A percentile compares a stretch with the other conserved stretches of the same genome.
Evolutionary conservation across 2,113 vertebrate species (phyloP).

Genomic region (Spea multiplicata): DNA sequence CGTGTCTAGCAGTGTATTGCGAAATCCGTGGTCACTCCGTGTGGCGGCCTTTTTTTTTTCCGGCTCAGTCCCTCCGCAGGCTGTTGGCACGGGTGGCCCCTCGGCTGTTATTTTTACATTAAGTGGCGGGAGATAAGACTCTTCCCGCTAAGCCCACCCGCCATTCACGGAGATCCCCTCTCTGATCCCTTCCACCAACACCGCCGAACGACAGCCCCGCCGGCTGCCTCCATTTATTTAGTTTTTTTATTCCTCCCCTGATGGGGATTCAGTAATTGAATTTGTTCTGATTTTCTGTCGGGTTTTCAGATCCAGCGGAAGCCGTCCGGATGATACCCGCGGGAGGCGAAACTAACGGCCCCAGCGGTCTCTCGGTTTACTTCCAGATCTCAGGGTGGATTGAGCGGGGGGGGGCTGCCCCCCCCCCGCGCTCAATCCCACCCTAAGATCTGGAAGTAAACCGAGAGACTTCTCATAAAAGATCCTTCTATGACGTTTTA

Average conservation of each 20-base stretch:
- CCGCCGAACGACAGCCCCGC: not conserved
- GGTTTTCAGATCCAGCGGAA: not conserved
- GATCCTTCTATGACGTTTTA: too few relatives aligned
- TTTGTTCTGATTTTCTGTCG: not conserved
- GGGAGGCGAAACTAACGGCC: not conserved
- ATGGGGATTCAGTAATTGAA: not conserved
- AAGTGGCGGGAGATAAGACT: not conserved
- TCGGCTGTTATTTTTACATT: conserved; percentile 2
- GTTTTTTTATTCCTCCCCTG: not conserved
- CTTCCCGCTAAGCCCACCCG: not conserved
- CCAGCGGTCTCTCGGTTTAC: too few relatives aligned
- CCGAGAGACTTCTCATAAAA: too few relatives aligned
- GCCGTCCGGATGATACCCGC: not conserved
- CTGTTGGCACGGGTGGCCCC: not conserved
- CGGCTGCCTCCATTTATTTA: not conserved
- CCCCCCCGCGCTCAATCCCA: too few relatives aligned
- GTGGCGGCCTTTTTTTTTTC: not conserved
- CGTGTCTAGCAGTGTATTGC: too few relatives aligned
- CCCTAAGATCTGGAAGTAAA: too few relatives aligned
- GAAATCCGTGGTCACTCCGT: too few relatives aligned
- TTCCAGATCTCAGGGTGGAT: too few relatives aligned
- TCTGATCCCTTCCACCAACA: not conserved
- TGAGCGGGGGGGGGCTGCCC: too few relatives aligned
- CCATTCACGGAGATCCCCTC: not conserved
- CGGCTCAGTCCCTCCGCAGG: not conserved